Evolutionary conservation across 2,888 invertebrate species (phyloP).

Genomic region (Leptopilina syphax): DNA sequence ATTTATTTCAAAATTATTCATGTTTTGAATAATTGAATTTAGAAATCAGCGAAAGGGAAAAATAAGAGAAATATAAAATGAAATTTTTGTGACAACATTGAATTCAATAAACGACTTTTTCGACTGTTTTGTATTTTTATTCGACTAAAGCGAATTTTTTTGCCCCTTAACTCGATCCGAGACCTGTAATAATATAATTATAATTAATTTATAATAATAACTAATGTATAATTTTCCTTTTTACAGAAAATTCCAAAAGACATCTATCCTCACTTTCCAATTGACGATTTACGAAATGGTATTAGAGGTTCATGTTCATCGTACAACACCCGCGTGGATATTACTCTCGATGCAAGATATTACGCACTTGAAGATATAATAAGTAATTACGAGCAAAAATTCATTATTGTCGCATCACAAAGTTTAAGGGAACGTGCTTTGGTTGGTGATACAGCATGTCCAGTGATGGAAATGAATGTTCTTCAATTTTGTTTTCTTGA

Average conservation of each 20-base stretch:
- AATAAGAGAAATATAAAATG: too few relatives aligned
- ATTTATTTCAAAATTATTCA: too few relatives aligned
- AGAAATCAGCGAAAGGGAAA: too few relatives aligned
- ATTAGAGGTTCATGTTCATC: constrained; percentile 84
- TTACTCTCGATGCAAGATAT: constrained; percentile 76
- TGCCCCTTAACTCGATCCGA: too few relatives aligned
- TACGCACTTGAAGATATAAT: constrained; percentile 77
- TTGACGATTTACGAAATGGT: constrained; percentile 77
- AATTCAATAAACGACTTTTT: too few relatives aligned
- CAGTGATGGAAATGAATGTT: constrained; percentile 77
- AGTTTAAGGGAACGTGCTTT: constrained; percentile 80
- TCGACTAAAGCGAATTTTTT: too few relatives aligned
- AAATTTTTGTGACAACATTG: too few relatives aligned
- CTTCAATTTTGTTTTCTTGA: constrained; percentile 86
- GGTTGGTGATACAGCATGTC: constrained; percentile 78
- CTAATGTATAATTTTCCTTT: constrained; percentile 36
- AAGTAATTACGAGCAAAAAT: constrained; percentile 79
- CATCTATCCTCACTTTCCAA: constrained; percentile 81
- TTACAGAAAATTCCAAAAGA: constrained; percentile 78
- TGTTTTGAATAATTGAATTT: too few relatives aligned
- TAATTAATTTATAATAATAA: too few relatives aligned
- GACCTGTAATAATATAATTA: too few relatives aligned
- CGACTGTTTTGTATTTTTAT: too few relatives aligned
- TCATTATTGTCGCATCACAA: constrained; percentile 86
- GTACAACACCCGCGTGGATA: constrained; percentile 80